These are phyloP conservation scores for Lepus timidus DNA, from an alignment of 2,113 vertebrate species.

Conservation along the genomic window DNA sequence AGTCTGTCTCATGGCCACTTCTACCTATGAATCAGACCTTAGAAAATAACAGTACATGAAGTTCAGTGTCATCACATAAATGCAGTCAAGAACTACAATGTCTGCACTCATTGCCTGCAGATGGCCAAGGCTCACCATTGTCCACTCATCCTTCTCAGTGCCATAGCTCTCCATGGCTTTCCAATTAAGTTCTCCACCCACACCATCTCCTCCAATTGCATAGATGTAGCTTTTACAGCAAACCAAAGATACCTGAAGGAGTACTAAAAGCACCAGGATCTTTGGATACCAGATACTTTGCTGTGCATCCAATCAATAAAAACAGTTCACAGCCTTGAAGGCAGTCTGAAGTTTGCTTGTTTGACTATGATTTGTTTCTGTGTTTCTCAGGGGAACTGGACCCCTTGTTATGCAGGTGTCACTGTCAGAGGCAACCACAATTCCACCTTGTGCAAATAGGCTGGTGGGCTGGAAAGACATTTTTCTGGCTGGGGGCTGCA, in stretches of 20 bases:
- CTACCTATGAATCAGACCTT: slow-evolving; percentile 96
- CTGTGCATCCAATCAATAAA: slow-evolving; percentile 99
- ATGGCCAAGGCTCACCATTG: slow-evolving; percentile 95
- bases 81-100: slow-evolving; percentile 94
- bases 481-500: slow-evolving; percentile 99
- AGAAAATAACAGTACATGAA: slow-evolving; percentile 98
- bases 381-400: slow-evolving; percentile 95
- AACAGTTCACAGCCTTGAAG: slow-evolving; percentile 96
- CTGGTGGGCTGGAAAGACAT: slow-evolving; percentile 95
- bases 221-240: slow-evolving; percentile 98
- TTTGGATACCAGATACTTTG: slow-evolving; percentile 98
- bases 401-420: slow-evolving; percentile 98
- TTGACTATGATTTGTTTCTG: slow-evolving; percentile 93
- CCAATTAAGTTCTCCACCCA: slow-evolving; percentile 94
- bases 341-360: slow-evolving; percentile 94
- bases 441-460: slow-evolving; percentile 96
- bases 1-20: slow-evolving; percentile 96
- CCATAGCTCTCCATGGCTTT: slow-evolving; percentile 97
- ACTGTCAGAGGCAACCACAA: slow-evolving; percentile 96
- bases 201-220: slow-evolving; percentile 96
- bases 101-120: slow-evolving; percentile 96
- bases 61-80: slow-evolving; percentile 97
- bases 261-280: slow-evolving; percentile 96
- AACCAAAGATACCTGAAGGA: slow-evolving; percentile 95
- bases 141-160: slow-evolving; percentile 97